phyloP scores from a whole-genome alignment of 2,113 vertebrate species.

The Cettia cetti region DNA sequence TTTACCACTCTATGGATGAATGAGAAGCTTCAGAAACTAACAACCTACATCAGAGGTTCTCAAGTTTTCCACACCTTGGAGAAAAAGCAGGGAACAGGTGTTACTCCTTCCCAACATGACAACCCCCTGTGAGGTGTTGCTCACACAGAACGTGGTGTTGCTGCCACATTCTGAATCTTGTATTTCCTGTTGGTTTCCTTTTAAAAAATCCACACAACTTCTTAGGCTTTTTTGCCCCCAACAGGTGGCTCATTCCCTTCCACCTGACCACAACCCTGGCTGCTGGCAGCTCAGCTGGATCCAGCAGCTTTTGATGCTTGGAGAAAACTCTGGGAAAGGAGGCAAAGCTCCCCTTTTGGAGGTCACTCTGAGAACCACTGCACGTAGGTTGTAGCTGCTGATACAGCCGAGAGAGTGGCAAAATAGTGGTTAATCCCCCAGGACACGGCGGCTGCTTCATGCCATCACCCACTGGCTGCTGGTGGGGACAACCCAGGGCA shows the following conservation, averaged over 20 bases:
- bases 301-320: not conserved
- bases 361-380: conserved; percentile 49
- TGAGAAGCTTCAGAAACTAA: conserved; percentile 63
- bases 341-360: not conserved
- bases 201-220: not conserved
- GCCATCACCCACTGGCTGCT: conserved; percentile 41
- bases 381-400: conserved; percentile 43
- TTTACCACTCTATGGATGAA: conserved; percentile 66
- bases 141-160: fast-evolving
- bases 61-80: not conserved
- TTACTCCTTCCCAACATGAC: not conserved
- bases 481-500: conserved; percentile 11
- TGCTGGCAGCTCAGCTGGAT: not conserved
- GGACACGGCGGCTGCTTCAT: conserved; percentile 24
- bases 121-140: not conserved
- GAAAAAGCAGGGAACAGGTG: not conserved
- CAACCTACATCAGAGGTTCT: conserved; percentile 63
- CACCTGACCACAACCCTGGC: not conserved
- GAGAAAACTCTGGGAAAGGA: not conserved
- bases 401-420: conserved; percentile 52
- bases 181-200: not conserved
- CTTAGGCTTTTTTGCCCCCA: not conserved
- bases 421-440: conserved; percentile 50
- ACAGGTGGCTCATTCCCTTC: not conserved
- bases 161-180: fast-evolving